phyloP scores from a whole-genome alignment of 2,888 invertebrate genomes.

The Thymelicus acteon region DNA sequence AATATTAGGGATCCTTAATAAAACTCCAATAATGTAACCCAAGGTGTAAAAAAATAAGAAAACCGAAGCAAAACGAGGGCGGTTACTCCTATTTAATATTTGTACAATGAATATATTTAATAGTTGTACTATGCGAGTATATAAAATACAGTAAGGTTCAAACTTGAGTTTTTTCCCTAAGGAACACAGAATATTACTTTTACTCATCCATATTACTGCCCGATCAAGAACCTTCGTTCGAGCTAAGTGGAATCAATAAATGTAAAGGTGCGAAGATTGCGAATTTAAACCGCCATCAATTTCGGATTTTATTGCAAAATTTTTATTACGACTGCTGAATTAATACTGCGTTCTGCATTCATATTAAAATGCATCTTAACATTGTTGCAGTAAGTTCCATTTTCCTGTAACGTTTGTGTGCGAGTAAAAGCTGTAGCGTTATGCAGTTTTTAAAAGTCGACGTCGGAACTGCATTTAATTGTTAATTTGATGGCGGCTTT shows the following conservation, averaged over 20 bases:
- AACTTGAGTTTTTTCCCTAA: no score
- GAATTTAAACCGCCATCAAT: conserved; percentile 55
- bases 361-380: conserved; percentile 29
- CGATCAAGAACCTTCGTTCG: not conserved
- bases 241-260: conserved; percentile 15
- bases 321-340: conserved; percentile 55
- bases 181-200: no score
- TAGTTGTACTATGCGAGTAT: no score
- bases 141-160: no score
- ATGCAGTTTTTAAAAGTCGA: conserved; percentile 21
- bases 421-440: conserved; percentile 9
- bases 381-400: not conserved
- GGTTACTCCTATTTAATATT: no score
- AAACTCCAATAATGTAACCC: no score
- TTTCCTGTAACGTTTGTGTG: not conserved
- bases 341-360: conserved; percentile 45
- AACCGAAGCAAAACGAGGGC: no score
- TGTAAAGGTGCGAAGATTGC: conserved; percentile 49
- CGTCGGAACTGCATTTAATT: conserved; percentile 21
- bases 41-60: no score
- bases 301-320: conserved; percentile 53
- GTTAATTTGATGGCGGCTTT: conserved; percentile 22
- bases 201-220: not conserved
- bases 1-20: no score
- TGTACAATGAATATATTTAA: no score